These are phyloP conservation scores for Oxystoma pomonae DNA, from an alignment of 2,888 invertebrate species.

Conservation along the genomic window DNA sequence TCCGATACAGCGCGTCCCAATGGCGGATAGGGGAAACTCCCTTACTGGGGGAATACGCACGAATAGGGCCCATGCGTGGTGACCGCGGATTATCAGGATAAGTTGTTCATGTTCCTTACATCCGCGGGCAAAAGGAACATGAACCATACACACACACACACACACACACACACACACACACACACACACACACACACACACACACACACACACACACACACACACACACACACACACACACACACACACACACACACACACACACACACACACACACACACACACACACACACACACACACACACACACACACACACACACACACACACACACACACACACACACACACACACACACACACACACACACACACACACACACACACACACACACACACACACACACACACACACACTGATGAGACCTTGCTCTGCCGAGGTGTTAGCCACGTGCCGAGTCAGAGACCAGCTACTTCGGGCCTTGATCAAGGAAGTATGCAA, in stretches of 20 bases:
- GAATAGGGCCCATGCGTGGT: no score
- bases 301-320: slow-evolving; percentile 6
- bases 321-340: slow-evolving; percentile 5
- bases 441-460: no score
- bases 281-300: slow-evolving; percentile 6
- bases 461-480: no score
- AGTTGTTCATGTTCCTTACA: no score
- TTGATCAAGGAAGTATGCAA: no score
- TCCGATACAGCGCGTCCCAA: no score
- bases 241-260: slow-evolving; percentile 6
- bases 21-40: no score
- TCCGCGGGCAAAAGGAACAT: no score
- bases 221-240: slow-evolving; percentile 6
- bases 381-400: slow-evolving; percentile 5
- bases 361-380: slow-evolving; percentile 6
- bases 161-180: slow-evolving; percentile 6
- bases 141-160: slow-evolving; percentile 6
- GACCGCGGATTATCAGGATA: no score
- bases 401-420: slow-evolving; percentile 5
- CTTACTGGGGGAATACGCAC: no score
- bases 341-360: slow-evolving; percentile 6
- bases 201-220: slow-evolving; percentile 5
- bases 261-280: slow-evolving; percentile 5
- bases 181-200: slow-evolving; percentile 6
- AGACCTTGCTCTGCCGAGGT: slow-evolving; percentile 20